phyloP scores from a whole-genome alignment of 2,888 invertebrate species.

The Drosophila dives region DNA sequence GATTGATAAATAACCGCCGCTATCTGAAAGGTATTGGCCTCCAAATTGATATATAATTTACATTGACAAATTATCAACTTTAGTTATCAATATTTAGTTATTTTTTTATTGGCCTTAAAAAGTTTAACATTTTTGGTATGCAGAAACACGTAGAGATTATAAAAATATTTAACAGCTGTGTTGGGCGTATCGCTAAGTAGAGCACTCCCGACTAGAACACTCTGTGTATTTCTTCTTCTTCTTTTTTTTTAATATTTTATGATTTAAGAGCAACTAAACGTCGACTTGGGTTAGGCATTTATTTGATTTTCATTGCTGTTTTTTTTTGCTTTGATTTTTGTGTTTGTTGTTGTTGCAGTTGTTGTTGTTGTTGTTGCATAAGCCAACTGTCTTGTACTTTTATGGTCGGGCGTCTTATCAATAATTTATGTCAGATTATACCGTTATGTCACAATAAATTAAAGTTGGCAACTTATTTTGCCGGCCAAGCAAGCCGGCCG shows the following conservation, averaged over 20 bases:
- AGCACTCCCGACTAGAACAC: neutral
- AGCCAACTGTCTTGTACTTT: conserved; percentile 80
- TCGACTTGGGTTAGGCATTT: conserved; percentile 23
- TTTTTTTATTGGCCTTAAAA: neutral
- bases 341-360: conserved; percentile 25
- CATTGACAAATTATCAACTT: neutral
- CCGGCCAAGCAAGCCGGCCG: conserved; percentile 39
- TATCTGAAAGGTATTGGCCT: neutral
- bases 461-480: conserved; percentile 83
- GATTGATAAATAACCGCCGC: neutral
- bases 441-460: conserved; percentile 84
- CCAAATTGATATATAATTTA: neutral
- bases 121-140: no score
- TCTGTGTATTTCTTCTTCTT: neutral
- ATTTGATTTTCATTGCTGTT: conserved; percentile 18
- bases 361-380: conserved; percentile 54
- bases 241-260: neutral
- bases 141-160: neutral
- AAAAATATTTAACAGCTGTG: neutral
- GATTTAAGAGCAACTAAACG: conserved; percentile 24
- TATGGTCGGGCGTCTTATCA: conserved; percentile 81
- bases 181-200: neutral
- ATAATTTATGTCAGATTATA: conserved; percentile 84
- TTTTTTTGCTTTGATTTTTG: conserved; percentile 18
- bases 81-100: neutral